Percentiles rank a stretch among this genome's conserved stretches.
These are phyloP conservation scores for Caprella mutica DNA, from an alignment of 2,888 invertebrate genomes.

Conservation along the genomic window DNA sequence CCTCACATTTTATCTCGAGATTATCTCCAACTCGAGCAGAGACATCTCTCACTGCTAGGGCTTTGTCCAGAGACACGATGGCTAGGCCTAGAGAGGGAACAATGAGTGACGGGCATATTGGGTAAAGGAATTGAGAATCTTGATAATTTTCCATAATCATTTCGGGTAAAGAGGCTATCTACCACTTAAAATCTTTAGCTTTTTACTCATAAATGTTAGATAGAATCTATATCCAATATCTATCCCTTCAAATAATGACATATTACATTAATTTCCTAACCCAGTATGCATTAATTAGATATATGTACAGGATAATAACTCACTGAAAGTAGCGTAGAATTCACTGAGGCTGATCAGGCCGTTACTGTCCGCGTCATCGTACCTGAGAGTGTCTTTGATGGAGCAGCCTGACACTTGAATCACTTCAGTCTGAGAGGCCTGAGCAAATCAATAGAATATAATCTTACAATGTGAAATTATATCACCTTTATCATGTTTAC, in stretches of 20 bases:
- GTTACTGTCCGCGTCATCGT: slow-evolving; percentile 56
- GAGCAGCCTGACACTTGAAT: slow-evolving; percentile 52
- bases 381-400: slow-evolving; percentile 55
- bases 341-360: slow-evolving; percentile 56
- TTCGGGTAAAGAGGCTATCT: no score
- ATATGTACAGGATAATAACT: slow-evolving; percentile 45
- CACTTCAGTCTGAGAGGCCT: slow-evolving; percentile 53
- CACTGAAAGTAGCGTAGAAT: slow-evolving; percentile 63
- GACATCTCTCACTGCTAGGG: slow-evolving; percentile 56
- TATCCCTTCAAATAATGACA: slow-evolving; percentile 9
- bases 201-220: no score
- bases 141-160: no score
- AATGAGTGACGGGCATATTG: no score
- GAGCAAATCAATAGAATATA: slow-evolving; percentile 15
- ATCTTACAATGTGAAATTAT: background rate
- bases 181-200: no score
- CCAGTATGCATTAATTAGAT: background rate
- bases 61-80: slow-evolving; percentile 59
- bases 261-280: slow-evolving; percentile 1
- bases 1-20: slow-evolving; percentile 65
- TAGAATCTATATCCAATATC: no score
- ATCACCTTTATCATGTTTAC: background rate
- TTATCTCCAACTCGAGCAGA: slow-evolving; percentile 62
- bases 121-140: no score
- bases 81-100: no score